Base-by-base conservation (phyloP, 2,888 invertebrate species). In the Neocrepidodera transversa region DNA sequence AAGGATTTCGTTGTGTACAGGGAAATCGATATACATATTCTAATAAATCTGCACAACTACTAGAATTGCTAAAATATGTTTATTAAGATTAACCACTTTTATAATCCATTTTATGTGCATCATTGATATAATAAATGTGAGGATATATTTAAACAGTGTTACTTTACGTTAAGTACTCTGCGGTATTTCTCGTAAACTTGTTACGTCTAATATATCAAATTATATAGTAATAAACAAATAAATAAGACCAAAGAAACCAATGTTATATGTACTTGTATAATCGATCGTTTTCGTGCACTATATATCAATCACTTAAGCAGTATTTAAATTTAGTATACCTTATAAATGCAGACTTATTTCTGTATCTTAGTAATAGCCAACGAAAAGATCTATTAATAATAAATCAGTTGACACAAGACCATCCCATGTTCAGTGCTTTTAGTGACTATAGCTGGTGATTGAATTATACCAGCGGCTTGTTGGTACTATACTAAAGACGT, bases 381-480 rank as follows among this genome's bases (percentile, higher is more conserved):
- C 45, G 45, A 54, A 60, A 47, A 58, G 58, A 63, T 60, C 51
- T 55, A 63, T 55, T 56, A 54, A 57, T 60, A 54, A 60, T 63
- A 63, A 63, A 63, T 63, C 63, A 60, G 48, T 63, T 60, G 55
- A 36, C 60, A 54, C 57, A 28, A 45, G 26, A 52, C 40, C 43
- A 54, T 57, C 54, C 47, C 57, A 36, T 58, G 51, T 48, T 43
- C 30, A 32, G 18, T 42, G 52, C 40, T 40, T 49, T 17, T 47
- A 43, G 26, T 54, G 26, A 49, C 49, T 53, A 52, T 48, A 54
- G 59, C 48, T 59, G 54, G 14, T 36, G 45, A 58, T 14, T 20
- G 51, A 51, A 51, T 58, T 45, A 58, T 28, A 30, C 17, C 30
- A 42, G n/a, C 42, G 8, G 16, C 30, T 52, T 52, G 52, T 52